Percentiles rank a stretch among this genome's conserved stretches.
Evolutionary conservation across 2,113 vertebrate genomes (phyloP).

Genomic region (Cercopithecus mona): DNA sequence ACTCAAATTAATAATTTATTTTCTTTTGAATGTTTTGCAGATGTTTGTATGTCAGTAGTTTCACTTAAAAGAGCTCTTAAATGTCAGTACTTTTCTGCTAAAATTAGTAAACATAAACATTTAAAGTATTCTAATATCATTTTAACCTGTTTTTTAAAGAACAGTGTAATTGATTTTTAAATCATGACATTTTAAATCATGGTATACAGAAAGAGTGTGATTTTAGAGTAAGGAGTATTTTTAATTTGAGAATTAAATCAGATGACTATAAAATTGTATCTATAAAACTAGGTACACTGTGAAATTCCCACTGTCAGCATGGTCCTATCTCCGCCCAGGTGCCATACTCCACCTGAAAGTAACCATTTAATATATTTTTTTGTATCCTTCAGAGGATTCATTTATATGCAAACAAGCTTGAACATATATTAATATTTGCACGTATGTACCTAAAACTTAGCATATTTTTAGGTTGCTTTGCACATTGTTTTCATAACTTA

Average conservation of each 20-base stretch:
- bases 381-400: background rate
- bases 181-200: background rate
- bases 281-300: background rate
- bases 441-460: background rate
- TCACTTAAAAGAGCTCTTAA: background rate
- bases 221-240: slow-evolving; percentile 2
- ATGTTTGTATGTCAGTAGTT: background rate
- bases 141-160: background rate
- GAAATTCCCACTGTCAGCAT: background rate
- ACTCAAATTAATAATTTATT: background rate
- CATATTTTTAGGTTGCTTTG: background rate
- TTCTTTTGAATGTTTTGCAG: background rate
- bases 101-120: background rate
- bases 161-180: background rate
- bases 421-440: background rate
- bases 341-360: background rate
- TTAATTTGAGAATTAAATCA: background rate
- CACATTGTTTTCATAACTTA: background rate
- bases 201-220: background rate
- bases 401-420: background rate
- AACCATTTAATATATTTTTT: background rate
- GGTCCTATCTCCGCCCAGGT: background rate
- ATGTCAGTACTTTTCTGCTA: background rate
- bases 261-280: background rate
- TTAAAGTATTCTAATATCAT: background rate